Percentiles rank a stretch among this genome's conserved stretches.
These are phyloP conservation scores for Sciurus vulgaris DNA, from an alignment of 2,797 vertebrate genomes.

Conservation along the genomic window DNA sequence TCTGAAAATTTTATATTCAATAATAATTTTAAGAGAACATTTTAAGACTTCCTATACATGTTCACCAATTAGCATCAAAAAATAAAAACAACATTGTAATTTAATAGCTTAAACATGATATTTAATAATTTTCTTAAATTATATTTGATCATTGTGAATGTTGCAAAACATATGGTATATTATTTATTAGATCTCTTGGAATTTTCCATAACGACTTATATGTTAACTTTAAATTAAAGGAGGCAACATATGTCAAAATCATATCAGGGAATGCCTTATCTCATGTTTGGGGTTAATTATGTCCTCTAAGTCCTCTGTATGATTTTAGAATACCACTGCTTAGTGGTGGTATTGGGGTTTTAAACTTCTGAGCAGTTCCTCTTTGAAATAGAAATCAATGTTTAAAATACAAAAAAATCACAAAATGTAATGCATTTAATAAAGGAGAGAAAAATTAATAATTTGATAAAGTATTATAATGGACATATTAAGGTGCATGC, in stretches of 20 bases:
- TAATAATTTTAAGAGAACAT: background rate
- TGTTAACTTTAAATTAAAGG: background rate
- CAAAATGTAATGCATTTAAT: constrained; percentile 5
- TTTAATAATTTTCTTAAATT: constrained; percentile 1
- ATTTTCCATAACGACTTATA: background rate
- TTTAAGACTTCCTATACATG: background rate
- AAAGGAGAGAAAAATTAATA: background rate
- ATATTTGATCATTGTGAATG: background rate
- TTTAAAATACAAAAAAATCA: background rate
- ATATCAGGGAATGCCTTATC: background rate
- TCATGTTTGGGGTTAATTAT: background rate
- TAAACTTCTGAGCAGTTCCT: background rate
- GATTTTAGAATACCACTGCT: background rate
- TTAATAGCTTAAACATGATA: background rate
- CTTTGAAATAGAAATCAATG: constrained; percentile 18
- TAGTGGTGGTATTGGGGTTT: background rate
- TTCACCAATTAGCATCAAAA: constrained; percentile 15
- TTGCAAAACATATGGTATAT: background rate
- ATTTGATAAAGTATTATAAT: background rate
- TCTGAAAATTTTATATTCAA: background rate
- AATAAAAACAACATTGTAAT: background rate
- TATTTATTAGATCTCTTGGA: constrained; percentile 2
- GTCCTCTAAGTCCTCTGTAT: background rate
- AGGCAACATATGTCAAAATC: background rate
- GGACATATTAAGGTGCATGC: background rate